Percentiles rank a stretch among this genome's conserved stretches.
These are phyloP conservation scores for Sarcophaga variegata DNA, from an alignment of 2,888 invertebrate genomes.

Conservation along the genomic window DNA sequence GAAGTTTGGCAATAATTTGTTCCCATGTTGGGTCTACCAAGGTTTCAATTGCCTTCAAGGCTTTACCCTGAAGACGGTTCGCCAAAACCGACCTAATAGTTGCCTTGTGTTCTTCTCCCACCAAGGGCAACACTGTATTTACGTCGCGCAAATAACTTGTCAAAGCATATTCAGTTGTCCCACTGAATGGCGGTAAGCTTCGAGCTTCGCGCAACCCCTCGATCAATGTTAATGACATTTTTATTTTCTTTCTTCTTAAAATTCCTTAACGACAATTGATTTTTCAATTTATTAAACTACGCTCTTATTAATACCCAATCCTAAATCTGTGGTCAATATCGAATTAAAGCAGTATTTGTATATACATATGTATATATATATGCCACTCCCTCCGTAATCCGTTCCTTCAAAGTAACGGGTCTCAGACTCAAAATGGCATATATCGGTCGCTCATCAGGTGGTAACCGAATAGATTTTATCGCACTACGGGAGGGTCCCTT, in stretches of 20 bases:
- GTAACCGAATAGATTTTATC: too few relatives aligned
- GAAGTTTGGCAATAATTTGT: conserved; percentile 43
- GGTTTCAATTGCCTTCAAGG: not conserved
- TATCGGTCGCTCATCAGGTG: too few relatives aligned
- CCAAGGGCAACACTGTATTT: not conserved
- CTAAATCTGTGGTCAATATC: not conserved
- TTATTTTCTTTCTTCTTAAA: too few relatives aligned
- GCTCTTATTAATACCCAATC: not conserved
- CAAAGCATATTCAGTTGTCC: not conserved
- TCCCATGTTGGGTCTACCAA: conserved; percentile 28
- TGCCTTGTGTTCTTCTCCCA: not conserved
- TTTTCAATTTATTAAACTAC: not conserved
- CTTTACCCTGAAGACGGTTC: not conserved
- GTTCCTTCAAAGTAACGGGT: not conserved
- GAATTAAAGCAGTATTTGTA: not conserved
- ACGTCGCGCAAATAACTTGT: not conserved
- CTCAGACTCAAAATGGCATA: not conserved
- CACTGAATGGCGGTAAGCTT: too few relatives aligned
- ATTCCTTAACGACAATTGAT: too few relatives aligned
- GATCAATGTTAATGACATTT: too few relatives aligned
- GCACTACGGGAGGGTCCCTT: too few relatives aligned
- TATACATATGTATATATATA: not conserved
- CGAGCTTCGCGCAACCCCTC: too few relatives aligned
- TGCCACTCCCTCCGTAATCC: not conserved
- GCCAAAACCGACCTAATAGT: conserved; percentile 3